A percentile compares a stretch with the other conserved stretches of the same genome.
Conservation (phyloP, 1,140 invertebrate genomes). For the Zeugodacus cucurbitae region DNA sequence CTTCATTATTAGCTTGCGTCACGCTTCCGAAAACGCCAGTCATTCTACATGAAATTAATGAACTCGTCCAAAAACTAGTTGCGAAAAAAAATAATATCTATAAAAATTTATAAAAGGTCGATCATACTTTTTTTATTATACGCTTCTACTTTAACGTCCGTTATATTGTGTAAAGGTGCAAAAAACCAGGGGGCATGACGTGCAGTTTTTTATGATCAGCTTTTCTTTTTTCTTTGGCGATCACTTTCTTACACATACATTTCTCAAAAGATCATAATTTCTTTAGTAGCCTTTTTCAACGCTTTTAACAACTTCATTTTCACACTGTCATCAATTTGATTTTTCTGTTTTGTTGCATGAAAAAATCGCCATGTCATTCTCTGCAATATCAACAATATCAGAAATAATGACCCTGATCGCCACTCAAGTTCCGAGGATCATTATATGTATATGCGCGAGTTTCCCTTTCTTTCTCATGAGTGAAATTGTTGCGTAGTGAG, state of each 20-base stretch:
- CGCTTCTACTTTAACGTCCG: background rate
- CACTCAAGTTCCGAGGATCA: background rate
- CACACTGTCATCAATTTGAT: background rate
- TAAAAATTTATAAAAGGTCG: background rate
- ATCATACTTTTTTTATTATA: too few relatives aligned
- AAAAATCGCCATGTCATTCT: background rate
- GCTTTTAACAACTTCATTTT: background rate
- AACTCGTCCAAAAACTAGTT: background rate
- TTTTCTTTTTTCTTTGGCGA: background rate
- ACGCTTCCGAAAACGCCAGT: background rate
- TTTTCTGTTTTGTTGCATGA: background rate
- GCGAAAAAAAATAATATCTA: background rate
- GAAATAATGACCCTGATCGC: background rate
- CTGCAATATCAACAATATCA: background rate
- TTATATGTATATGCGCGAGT: background rate
- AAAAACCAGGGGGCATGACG: background rate
- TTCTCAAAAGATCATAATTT: background rate
- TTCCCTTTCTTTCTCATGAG: background rate
- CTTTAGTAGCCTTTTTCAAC: background rate
- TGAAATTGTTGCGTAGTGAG: background rate
- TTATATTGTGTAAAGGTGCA: background rate
- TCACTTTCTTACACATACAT: background rate
- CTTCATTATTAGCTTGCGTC: background rate
- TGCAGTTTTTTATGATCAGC: background rate
- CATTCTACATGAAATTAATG: background rate